Evolutionary conservation across 2,888 invertebrate genomes (phyloP).

Genomic region (Eurytoma adleriae): DNA sequence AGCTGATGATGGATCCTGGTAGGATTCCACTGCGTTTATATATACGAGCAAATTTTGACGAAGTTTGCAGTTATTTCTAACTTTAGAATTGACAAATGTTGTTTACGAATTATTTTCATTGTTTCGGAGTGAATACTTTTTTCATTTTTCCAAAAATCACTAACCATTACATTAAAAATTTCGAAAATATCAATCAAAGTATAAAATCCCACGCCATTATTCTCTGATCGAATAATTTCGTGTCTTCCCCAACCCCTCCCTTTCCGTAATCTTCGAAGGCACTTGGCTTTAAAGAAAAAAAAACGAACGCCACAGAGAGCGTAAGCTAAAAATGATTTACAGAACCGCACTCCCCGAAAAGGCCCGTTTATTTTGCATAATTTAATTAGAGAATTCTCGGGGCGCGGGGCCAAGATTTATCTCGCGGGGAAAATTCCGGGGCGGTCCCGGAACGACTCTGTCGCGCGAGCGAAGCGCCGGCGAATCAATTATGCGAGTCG

Average conservation of each 20-base stretch:
- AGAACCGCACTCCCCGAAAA: slow-evolving; percentile 50
- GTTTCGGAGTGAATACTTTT: too few species aligned
- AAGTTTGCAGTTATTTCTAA: too few species aligned
- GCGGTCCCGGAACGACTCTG: slow-evolving; percentile 31
- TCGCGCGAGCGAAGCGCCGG: slow-evolving; percentile 48
- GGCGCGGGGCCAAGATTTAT: slow-evolving; percentile 55
- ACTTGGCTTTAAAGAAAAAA: slow-evolving; percentile 3
- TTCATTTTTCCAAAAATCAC: too few species aligned
- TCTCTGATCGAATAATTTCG: slow-evolving; percentile 9
- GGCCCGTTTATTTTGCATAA: slow-evolving; percentile 59
- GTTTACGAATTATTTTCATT: too few species aligned
- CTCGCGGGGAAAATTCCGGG: slow-evolving; percentile 55
- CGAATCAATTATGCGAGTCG: slow-evolving; percentile 67
- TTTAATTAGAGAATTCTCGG: slow-evolving; percentile 59
- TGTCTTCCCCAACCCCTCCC: not conserved
- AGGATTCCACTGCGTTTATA: too few species aligned
- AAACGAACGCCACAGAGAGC: not conserved
- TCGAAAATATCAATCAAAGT: not conserved
- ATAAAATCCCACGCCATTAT: not conserved
- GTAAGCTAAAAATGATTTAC: slow-evolving; percentile 54
- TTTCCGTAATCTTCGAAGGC: not conserved
- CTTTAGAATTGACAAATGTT: too few species aligned
- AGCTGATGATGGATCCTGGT: not conserved
- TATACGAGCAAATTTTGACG: too few species aligned
- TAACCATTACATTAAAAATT: too few species aligned